phyloP scores from a whole-genome alignment of 1,140 invertebrate genomes.

The Phocides pigmalion region DNA sequence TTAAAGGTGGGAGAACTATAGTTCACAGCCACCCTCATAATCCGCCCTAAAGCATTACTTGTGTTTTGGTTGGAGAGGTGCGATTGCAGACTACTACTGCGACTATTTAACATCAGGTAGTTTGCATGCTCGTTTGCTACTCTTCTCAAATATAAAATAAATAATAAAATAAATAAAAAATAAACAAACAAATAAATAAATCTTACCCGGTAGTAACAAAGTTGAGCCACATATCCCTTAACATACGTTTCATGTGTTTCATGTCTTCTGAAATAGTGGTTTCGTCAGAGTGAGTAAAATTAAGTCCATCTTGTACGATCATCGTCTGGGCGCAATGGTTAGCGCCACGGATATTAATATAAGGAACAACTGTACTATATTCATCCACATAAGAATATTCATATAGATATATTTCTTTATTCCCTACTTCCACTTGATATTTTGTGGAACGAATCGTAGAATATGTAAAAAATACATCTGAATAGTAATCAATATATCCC shows the following conservation, averaged over 20 bases:
- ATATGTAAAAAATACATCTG: constrained; percentile 49
- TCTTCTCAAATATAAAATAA: too few species aligned
- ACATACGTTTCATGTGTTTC: constrained; percentile 30
- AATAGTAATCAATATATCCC: constrained; percentile 48
- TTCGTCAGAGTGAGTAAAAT: constrained; percentile 1
- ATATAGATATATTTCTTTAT: constrained; percentile 53
- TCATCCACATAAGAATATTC: constrained; percentile 50
- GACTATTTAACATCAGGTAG: too few species aligned
- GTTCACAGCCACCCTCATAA: too few species aligned
- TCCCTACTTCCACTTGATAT: constrained; percentile 44
- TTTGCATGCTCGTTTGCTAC: too few species aligned
- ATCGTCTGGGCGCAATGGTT: constrained; percentile 41
- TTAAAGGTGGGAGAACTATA: too few species aligned
- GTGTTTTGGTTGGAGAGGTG: too few species aligned
- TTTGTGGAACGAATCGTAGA: constrained; percentile 41
- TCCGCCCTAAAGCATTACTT: too few species aligned
- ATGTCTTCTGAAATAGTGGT: constrained; percentile 14
- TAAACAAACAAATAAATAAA: too few species aligned
- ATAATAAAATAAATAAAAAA: too few species aligned
- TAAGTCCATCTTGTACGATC: constrained; percentile 30
- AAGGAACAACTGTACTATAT: constrained; percentile 25
- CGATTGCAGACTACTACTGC: too few species aligned
- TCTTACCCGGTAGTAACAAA: constrained; percentile 41
- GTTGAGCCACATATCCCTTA: constrained; percentile 38
- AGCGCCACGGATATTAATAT: constrained; percentile 43